Evolutionary conservation across 2,888 invertebrate genomes (phyloP), one percentile per base, ranked within the genome.

Genomic region (Dichetophora obliterata): DNA sequence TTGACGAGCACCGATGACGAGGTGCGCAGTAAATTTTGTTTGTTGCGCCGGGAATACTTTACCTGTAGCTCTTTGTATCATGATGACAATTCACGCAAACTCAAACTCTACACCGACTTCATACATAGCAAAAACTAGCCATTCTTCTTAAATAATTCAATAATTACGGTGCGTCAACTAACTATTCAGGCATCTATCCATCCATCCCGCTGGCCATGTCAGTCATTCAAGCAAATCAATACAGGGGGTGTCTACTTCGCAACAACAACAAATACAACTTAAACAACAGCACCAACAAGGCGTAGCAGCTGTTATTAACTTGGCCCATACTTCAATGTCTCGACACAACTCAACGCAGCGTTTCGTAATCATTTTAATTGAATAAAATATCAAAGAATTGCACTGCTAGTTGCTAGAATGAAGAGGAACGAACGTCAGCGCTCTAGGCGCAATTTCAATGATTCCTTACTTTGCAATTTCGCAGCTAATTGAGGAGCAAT

Each of bases 291-390:
- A 27, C 2, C 61, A n/a, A 14, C 3, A n/a, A 31, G n/a, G 54
- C 19, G 9, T 19, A 31, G 34, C 59, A 61, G 43, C 72, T 61
- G 72, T 61, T 43, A 50, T 59, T 72, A 61, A 16, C 70, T 34
- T 34, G 54, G 16, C 16, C 11, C 14, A 48, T 24, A 24, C 48
- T 22, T 16, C 24, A n/a, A 24, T 24, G 31, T 6, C 19, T 52
- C 24, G 27, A 34, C 27, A n/a, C 52, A 52, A 54, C 31, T n/a
- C 22, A 31, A 66, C 19, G 37, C 37, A 43, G 22, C 22, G 27
- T 68, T 68, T 68, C 50, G 50, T 68, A 68, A 68, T 68, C 68
- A 50, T 50, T 50, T 68, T 14, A 50, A 27, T 50, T 19, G 63
- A 63, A 31, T 50, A 16, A 50, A 52, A 24, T 24, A 48, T 43